A percentile compares a stretch with the other conserved stretches of the same genome.
Conservation (phyloP, 2,113 vertebrate genomes). For the Solea senegalensis region DNA sequence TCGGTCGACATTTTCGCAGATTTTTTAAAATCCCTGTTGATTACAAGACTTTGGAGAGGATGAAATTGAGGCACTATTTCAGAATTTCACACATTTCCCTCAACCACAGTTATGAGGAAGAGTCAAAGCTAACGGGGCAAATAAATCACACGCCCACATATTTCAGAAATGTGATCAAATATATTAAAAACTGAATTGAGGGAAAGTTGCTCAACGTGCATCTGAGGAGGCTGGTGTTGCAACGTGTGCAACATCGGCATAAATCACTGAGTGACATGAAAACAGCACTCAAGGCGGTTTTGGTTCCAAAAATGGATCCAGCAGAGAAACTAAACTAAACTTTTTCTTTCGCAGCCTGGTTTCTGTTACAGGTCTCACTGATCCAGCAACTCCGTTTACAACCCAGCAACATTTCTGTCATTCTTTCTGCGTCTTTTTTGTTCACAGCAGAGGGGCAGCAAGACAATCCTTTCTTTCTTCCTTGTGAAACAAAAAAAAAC, state of each 20-base stretch:
- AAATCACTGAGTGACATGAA: background rate
- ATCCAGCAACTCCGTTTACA: conserved; percentile 1
- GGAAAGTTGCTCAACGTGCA: background rate
- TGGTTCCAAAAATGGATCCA: background rate
- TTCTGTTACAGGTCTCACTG: background rate
- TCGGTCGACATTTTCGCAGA: background rate
- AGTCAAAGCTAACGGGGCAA: background rate
- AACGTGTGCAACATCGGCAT: background rate
- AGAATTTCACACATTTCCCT: background rate
- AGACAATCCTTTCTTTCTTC: background rate
- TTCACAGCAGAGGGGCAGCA: background rate
- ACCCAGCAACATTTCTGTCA: conserved; percentile 9
- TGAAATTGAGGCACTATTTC: background rate
- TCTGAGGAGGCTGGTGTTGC: background rate
- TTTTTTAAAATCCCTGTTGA: background rate
- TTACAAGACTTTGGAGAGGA: background rate
- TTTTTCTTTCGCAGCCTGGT: conserved; percentile 6
- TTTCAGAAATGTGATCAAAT: no score
- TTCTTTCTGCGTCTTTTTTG: conserved; percentile 8
- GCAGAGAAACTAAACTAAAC: conserved; percentile 1
- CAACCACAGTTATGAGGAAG: background rate
- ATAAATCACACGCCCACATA: background rate
- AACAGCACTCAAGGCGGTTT: background rate
- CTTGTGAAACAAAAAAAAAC: background rate
- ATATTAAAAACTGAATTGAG: conserved; percentile 6